Conservation (phyloP, 2,888 invertebrate genomes). For the Stegana nigrithorax region DNA sequence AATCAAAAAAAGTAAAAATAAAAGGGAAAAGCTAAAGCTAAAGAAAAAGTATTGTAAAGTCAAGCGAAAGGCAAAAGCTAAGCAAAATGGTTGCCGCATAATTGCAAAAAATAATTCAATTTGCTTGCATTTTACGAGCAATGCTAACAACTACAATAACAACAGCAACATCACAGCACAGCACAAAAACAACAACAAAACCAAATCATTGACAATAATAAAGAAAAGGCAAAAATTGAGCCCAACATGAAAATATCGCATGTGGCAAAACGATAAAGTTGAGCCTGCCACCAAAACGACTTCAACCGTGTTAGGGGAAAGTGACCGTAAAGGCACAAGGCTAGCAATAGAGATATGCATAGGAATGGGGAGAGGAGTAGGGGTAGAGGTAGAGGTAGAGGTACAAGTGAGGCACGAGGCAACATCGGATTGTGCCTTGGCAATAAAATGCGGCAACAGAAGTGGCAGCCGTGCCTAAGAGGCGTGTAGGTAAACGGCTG, state of each 20-base stretch:
- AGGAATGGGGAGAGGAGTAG: background rate
- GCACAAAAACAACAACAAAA: background rate
- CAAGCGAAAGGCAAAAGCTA: no score
- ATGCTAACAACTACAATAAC: background rate
- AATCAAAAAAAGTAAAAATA: background rate
- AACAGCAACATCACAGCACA: background rate
- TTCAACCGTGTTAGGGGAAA: no score
- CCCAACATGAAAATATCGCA: no score
- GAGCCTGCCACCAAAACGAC: no score
- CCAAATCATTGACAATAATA: background rate
- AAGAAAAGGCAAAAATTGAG: no score
- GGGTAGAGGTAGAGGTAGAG: background rate
- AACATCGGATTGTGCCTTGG: background rate
- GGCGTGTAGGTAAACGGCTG: background rate
- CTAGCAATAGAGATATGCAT: background rate
- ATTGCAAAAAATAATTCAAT: conserved; percentile 51
- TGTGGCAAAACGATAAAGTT: no score
- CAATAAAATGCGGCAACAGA: background rate
- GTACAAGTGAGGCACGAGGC: background rate
- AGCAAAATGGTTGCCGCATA: conserved; percentile 21
- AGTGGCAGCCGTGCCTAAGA: background rate
- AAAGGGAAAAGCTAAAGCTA: conserved; percentile 26
- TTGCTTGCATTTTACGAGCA: conserved; percentile 53
- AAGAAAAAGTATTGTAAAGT: no score
- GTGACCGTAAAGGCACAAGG: no score